Base-by-base conservation (phyloP, 2,888 invertebrate species). In the Meteorus cinctellus region DNA sequence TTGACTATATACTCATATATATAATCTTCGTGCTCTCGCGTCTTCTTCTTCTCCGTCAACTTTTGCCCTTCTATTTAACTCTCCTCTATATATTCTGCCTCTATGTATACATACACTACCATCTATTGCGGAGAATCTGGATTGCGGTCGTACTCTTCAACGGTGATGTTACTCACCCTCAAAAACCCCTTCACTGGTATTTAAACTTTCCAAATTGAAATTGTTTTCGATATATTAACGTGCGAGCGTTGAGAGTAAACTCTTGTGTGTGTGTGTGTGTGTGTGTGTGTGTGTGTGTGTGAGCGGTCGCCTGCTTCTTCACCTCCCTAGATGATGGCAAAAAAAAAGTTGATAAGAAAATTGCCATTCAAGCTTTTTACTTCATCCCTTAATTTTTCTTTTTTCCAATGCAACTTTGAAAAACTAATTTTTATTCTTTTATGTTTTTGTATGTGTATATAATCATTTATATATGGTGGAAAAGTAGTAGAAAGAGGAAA, bases 171-270 rank as follows among this genome's bases (percentile, higher is more conserved):
- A 77, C 76, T 60, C 69, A 59, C 67, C 73, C 62, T 31, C 72
- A 70, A 62, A 74, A 68, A 67, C 74, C 48, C 63, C 75, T 67
- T 77, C 69, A 68, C 72, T 69, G 78, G 83, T 86, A 84, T 86
- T 86, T 86, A 87, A 87, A 88, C 87, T 88, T 86, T 87, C 86
- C 83, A 86, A 86, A 88, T 88, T 85, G 87, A 87, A 88, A 88
- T 86, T 87, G 85, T 88, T 88, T 85, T 86, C 86, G 85, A 86
- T 87, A 86, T 86, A 77, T 82, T 81, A 79, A 80, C 81, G 82
- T 48, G 48, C 48, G n/a, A 48, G 48, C 48, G n/a, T n/a, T 48
- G 48, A 10, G 14, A 86, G 84, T 84, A 83, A 81, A 80, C 82
- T 83, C 78, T 0, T 41, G 0, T 41, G 8, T 8, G 12, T 4